phyloP scores from a whole-genome alignment of 2,113 vertebrate genomes.

The Okapia johnstoni region DNA sequence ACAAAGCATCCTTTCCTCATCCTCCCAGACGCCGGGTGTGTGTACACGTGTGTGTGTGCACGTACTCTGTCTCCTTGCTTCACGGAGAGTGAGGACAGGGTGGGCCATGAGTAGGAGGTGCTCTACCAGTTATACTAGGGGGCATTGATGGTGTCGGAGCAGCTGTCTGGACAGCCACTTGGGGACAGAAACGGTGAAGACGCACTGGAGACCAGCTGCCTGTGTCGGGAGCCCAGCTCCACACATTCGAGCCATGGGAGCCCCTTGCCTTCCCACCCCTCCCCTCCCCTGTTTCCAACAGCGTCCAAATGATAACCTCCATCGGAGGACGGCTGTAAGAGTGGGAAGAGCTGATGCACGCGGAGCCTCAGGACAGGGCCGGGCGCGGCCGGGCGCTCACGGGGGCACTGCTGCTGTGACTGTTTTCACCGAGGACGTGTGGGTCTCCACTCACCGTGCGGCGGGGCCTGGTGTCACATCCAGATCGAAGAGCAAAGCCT shows the following conservation, averaged over 20 bases:
- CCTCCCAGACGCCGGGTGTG: background rate
- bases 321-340: fast-evolving
- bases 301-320: fast-evolving
- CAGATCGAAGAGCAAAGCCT: background rate
- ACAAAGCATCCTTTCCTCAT: background rate
- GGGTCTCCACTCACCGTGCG: background rate
- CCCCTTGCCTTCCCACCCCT: background rate
- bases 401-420: background rate
- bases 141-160: background rate
- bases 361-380: background rate
- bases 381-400: fast-evolving
- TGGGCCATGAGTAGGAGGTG: background rate
- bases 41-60: background rate
- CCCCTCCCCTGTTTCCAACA: background rate
- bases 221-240: background rate
- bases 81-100: background rate
- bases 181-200: background rate
- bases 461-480: background rate
- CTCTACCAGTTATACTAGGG: background rate
- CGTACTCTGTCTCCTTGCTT: background rate
- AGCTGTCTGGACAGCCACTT: background rate
- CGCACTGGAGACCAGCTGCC: background rate
- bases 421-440: background rate
- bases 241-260: too few relatives aligned
- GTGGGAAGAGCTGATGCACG: fast-evolving